Base-by-base conservation (phyloP, 2,888 invertebrate species). In the Chymomyza caudatula region DNA sequence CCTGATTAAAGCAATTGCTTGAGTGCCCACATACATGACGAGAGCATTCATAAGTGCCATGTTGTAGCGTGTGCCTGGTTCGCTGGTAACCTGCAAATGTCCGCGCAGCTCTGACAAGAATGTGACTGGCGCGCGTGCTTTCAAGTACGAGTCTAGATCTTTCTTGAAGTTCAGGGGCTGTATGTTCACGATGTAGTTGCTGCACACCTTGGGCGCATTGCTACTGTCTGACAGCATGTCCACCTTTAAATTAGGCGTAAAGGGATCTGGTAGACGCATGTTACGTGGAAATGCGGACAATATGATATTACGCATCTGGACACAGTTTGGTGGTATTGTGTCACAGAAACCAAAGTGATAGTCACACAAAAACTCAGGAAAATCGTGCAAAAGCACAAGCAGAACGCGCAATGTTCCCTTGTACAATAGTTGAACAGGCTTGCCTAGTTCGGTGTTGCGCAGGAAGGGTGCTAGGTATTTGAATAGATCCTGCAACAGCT, bases 281-380 rank as follows among this genome's bases (percentile, higher is more conserved):
- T 97, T 98, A 56, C 98, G 93, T 8, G 99, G 99, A 90, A 98
- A 99, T 2, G 99, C 99, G 3, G 98, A 98, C 70, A 99, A 92
- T 61, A 99, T 98, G 63, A 99, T 92, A 90, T 99, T 99, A 58
- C 99, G 93, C 97, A 99, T 97, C 90, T 97, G 99, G 77, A 99
- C 98, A 91, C 99, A 99, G 90, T 99, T 99, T 3, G 99, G 97
- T 54, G 99, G 99, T 83, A 99, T 99, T 69, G 97, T 98, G 90
- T 99, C 99, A 90, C 99, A 99, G 91, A 99, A 98, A 52, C 97
- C 97, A 90, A 99, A 99, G 90, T 99, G 98, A 90, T 98, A 99
- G 90, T 99, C 99, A 91, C 99, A 99, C 58, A 99, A 92, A 90
- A 99, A 98, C 91, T 99, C 99, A 0, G 99, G 99, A 90, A 99